Evolutionary conservation across 2,797 vertebrate species (phyloP), one percentile per base, ranked within the genome.

Genomic region (Pangasius krempfi): DNA sequence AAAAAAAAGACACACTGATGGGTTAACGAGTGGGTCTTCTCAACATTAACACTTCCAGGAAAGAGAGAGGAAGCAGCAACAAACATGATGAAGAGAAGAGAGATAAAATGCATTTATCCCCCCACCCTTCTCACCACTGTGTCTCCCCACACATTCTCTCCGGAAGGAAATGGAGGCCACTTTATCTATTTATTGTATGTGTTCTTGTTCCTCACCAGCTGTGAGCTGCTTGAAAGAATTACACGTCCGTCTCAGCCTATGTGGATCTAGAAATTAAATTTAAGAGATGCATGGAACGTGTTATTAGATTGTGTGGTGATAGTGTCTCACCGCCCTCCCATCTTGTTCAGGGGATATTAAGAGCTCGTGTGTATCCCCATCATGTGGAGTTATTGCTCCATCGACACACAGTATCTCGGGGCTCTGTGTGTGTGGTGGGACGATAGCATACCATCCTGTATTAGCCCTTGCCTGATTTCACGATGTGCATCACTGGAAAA

Each of bases 241-340:
- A 93, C 92, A 92, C 92, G 90, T 91, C 44, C 84, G 73, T 92
- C 91, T 89, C 82, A 76, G 92, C 90, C 92, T 93, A 94, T 94
- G 93, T 92, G 92, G 93, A 94, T 95, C 93, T 94, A 92, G 92
- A 94, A 94, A 95, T 95, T 92, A 94, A 94, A 95, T 95, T 95
- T 93, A 92, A 92, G 85, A 86, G 70, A 93, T 92, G 93, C 94
- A 88, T 93, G 92, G 92, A 92, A 91, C 50, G 89, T 93, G 94
- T 96, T 96, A 96, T 96, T 96, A 94, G 94, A 95, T 95, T 95
- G 90, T 72, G 80, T 89, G 89, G 52, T 66, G 76, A 95, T 95
- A 93, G 94, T 93, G 95, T 94, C 93, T 93, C 93, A 92, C 93
- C 94, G 14, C 66, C 73, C 84, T 81, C 64, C 64, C 79, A 13